Base-by-base conservation (phyloP, 1,140 invertebrate species). In the Penaeus indicus region DNA sequence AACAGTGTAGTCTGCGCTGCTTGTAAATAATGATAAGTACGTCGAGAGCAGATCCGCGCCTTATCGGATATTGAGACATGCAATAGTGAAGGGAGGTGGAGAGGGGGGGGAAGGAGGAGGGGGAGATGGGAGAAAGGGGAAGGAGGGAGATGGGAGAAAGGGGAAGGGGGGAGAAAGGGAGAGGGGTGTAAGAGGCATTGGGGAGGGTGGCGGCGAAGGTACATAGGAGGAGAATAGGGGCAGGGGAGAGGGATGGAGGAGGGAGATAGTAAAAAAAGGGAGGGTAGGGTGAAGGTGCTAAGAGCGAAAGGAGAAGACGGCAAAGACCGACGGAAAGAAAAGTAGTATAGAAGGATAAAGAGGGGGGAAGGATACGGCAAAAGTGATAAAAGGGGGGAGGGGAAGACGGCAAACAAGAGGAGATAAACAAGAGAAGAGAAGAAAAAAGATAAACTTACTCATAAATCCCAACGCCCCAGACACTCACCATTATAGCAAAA, bases 1-100 rank as follows among this genome's bases (percentile, higher is more conserved):
- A 84, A 77, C 67, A 88, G 86, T 42, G 72, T 67, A 77, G 80
- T 84, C 67, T 80, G 77, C 69, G 86, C 72, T 78, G 84, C 86
- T 84, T 78, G 80, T 88, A 84, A 88, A 84, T 88, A 88, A 88
- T 84, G 86, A 64, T 84, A 88, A 88, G 86, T 42, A 88, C 54
- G 81, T 79, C 47, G 81, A 88, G 86, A 88, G 82, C 67, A 78
- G 42, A 78, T 78, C 61, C 69, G 32, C 69, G 54, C 47, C 80
- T 84, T 84, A 88, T 84, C 75, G 61, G 86, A 69, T 67, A 72
- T 69, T 61, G 85, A 22, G 85, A 32, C 85, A 87, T 78, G 85
- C 77, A 47, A 87, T 54, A 64, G 25, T 62, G 13, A 75, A 18
- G 18, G n/a, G 8, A 38, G 77, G 80, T 8, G 80, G 21, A 11